Evolutionary conservation across 2,113 vertebrate genomes (phyloP).

Genomic region (Sapajus apella): DNA sequence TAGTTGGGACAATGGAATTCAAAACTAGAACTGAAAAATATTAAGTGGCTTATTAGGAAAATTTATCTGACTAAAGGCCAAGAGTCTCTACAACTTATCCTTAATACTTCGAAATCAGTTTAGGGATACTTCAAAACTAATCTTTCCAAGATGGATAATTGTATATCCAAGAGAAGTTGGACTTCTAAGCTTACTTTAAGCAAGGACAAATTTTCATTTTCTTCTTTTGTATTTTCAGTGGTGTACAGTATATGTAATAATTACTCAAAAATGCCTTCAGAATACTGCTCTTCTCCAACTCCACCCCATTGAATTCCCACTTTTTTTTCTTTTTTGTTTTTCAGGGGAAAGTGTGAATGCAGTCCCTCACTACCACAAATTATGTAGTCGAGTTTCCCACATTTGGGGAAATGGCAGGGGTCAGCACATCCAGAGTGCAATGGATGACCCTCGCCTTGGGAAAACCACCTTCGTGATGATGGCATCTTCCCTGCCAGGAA

Average conservation of each 20-base stretch:
- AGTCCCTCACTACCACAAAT: too few species aligned
- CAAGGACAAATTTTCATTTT: neutral
- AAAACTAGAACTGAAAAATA: neutral
- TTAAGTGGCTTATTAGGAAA: neutral
- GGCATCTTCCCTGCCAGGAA: too few species aligned
- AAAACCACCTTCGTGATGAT: too few species aligned
- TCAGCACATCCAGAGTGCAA: too few species aligned
- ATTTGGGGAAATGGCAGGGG: too few species aligned
- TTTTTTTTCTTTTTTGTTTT: too few species aligned
- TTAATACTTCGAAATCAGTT: neutral
- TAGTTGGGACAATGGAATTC: neutral
- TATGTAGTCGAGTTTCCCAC: too few species aligned
- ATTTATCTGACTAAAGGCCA: neutral
- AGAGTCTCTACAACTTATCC: neutral
- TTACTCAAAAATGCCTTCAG: constrained; percentile 4
- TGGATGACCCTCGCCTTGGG: neutral
- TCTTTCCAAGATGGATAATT: neutral
- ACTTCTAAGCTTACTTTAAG: neutral
- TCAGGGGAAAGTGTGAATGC: too few species aligned
- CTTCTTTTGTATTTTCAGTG: neutral
- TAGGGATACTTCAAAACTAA: neutral
- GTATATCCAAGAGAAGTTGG: neutral
- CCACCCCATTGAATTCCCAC: neutral
- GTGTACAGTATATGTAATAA: neutral
- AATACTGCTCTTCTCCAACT: neutral